A percentile compares a stretch with the other conserved stretches of the same genome.
Conservation (phyloP, 2,797 vertebrate species). For the Cyclopterus lumpus region DNA sequence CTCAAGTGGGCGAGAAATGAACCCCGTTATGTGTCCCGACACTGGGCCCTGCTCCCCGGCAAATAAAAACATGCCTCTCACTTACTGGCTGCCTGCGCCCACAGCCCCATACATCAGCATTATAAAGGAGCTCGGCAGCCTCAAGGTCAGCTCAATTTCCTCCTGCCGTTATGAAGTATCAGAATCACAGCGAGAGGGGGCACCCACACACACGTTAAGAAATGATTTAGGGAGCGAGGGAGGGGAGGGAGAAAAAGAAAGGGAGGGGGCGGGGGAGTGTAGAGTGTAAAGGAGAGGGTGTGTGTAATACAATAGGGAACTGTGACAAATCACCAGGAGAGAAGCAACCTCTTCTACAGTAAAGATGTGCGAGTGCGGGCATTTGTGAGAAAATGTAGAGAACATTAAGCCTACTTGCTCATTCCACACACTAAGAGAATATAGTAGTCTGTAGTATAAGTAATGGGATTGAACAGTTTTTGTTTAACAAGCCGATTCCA, state of each 20-base stretch:
- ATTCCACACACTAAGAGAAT: constrained; percentile 53
- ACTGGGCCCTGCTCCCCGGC: constrained; percentile 79
- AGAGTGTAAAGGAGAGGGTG: constrained; percentile 72
- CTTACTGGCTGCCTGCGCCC: constrained; percentile 81
- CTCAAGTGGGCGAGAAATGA: constrained; percentile 82
- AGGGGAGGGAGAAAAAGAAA: constrained; percentile 29
- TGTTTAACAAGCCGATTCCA: constrained; percentile 65
- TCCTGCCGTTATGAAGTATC: constrained; percentile 83
- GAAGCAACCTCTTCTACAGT: constrained; percentile 63
- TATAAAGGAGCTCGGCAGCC: constrained; percentile 78
- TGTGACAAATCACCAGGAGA: constrained; percentile 76
- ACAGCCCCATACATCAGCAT: constrained; percentile 85
- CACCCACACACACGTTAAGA: constrained; percentile 80
- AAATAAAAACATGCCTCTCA: constrained; percentile 89
- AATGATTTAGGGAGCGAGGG: constrained; percentile 70
- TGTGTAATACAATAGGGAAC: constrained; percentile 74
- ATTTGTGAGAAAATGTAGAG: constrained; percentile 66
- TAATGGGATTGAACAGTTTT: constrained; percentile 64
- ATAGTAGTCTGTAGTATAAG: constrained; percentile 46
- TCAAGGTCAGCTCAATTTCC: constrained; percentile 88
- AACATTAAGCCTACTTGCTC: constrained; percentile 64
- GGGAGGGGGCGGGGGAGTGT: constrained; percentile 17
- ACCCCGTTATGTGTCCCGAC: constrained; percentile 85
- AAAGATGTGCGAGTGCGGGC: constrained; percentile 49
- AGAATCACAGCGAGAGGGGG: constrained; percentile 80